These are phyloP conservation scores for Idaea dimidiata DNA, from an alignment of 2,888 invertebrate genomes.

Conservation along the genomic window DNA sequence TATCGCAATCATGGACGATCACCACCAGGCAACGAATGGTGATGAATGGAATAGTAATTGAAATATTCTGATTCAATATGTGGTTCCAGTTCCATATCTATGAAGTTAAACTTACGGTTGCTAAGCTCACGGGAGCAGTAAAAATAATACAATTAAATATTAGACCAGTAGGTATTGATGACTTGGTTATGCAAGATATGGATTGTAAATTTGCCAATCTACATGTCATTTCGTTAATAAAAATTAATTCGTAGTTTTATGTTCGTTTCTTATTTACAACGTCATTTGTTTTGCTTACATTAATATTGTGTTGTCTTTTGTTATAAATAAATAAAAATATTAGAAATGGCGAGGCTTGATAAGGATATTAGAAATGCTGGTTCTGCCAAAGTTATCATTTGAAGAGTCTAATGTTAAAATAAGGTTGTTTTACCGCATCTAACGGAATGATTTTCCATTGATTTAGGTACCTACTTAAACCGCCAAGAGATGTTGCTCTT, in stretches of 20 bases:
- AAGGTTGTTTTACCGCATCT: no score
- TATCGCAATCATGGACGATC: no score
- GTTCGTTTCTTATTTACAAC: constrained; percentile 27
- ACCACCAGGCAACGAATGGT: no score
- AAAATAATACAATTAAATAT: constrained; percentile 31
- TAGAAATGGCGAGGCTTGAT: not conserved
- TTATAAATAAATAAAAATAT: not conserved
- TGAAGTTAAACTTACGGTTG: constrained; percentile 27
- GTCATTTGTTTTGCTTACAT: constrained; percentile 3
- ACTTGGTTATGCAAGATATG: constrained; percentile 37
- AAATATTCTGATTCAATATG: not conserved
- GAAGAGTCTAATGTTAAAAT: no score
- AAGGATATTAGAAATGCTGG: no score
- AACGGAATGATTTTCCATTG: no score
- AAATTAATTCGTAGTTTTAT: constrained; percentile 52
- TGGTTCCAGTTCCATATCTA: no score
- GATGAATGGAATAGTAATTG: not conserved
- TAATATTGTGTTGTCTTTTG: constrained; percentile 13
- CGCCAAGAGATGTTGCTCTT: no score
- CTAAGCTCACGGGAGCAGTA: constrained; percentile 42
- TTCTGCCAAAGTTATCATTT: no score
- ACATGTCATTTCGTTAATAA: constrained; percentile 54
- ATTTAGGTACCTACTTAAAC: no score
- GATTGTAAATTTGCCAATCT: constrained; percentile 71
- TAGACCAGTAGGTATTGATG: not conserved